phyloP scores from a whole-genome alignment of 2,113 vertebrate species.

The Gallinago undulata region DNA sequence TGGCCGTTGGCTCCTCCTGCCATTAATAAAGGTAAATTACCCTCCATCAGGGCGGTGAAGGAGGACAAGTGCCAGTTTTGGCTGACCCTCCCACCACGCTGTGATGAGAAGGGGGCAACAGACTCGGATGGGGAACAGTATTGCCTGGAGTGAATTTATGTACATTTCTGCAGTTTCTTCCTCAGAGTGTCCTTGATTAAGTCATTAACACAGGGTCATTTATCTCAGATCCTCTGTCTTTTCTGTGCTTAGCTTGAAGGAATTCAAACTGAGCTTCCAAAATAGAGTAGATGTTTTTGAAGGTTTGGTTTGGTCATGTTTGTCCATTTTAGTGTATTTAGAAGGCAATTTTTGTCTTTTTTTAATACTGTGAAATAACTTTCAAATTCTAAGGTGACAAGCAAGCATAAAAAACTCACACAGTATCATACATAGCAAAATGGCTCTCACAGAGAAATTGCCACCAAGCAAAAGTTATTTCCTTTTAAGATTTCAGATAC shows the following conservation, averaged over 20 bases:
- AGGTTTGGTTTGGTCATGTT: neutral
- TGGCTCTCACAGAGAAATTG: neutral
- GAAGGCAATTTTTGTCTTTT: neutral
- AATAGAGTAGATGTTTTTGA: neutral
- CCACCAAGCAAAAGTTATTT: neutral
- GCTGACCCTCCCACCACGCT: neutral
- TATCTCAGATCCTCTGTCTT: neutral
- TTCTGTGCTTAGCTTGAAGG: neutral
- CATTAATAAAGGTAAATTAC: neutral
- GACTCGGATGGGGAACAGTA: neutral
- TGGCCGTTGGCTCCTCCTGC: neutral
- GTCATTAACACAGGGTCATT: neutral
- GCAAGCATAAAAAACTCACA: neutral
- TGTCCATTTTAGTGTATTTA: neutral
- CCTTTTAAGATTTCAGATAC: neutral
- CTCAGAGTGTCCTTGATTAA: neutral
- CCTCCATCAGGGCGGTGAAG: fast-evolving
- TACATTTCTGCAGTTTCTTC: neutral
- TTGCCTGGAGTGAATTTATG: neutral
- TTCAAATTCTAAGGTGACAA: neutral
- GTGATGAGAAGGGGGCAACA: neutral
- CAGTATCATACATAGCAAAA: neutral
- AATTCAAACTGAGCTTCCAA: neutral
- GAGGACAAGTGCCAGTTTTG: neutral
- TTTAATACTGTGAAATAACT: neutral